These are phyloP conservation scores for Phaedon cochleariae DNA, from an alignment of 2,888 invertebrate species.

Conservation along the genomic window DNA sequence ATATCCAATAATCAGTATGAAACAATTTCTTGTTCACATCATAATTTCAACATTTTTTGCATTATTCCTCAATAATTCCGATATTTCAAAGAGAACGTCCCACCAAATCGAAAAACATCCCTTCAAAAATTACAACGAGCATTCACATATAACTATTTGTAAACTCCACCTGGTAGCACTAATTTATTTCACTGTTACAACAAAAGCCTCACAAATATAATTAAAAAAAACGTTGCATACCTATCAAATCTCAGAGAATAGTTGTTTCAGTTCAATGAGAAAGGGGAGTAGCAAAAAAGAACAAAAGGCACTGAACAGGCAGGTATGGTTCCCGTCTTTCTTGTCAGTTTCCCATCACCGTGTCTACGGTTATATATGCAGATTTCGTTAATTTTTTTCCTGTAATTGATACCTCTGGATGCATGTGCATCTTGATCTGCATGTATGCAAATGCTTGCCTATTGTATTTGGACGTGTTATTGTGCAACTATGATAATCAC, in stretches of 20 bases:
- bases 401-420: slow-evolving; percentile 44
- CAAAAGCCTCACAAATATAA: slow-evolving; percentile 35
- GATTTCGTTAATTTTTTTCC: slow-evolving; percentile 39
- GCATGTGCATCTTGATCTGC: slow-evolving; percentile 1
- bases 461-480: slow-evolving; percentile 29
- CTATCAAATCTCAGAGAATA: slow-evolving; percentile 34
- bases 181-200: slow-evolving; percentile 40
- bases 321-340: slow-evolving; percentile 35
- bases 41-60: too few species aligned
- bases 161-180: slow-evolving; percentile 27
- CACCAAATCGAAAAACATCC: slow-evolving; percentile 23
- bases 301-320: slow-evolving; percentile 27
- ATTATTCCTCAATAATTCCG: too few species aligned
- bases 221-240: slow-evolving; percentile 38
- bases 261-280: slow-evolving; percentile 43
- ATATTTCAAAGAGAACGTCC: too few species aligned
- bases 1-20: too few species aligned
- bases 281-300: slow-evolving; percentile 41
- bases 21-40: too few species aligned
- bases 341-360: slow-evolving; percentile 40
- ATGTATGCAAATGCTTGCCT: slow-evolving; percentile 29
- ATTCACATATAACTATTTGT: background rate
- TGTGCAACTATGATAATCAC: background rate
- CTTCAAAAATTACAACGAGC: slow-evolving; percentile 18
- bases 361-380: slow-evolving; percentile 32